phyloP scores from a whole-genome alignment of 2,113 vertebrate species.

The Vireo altiloquus region DNA sequence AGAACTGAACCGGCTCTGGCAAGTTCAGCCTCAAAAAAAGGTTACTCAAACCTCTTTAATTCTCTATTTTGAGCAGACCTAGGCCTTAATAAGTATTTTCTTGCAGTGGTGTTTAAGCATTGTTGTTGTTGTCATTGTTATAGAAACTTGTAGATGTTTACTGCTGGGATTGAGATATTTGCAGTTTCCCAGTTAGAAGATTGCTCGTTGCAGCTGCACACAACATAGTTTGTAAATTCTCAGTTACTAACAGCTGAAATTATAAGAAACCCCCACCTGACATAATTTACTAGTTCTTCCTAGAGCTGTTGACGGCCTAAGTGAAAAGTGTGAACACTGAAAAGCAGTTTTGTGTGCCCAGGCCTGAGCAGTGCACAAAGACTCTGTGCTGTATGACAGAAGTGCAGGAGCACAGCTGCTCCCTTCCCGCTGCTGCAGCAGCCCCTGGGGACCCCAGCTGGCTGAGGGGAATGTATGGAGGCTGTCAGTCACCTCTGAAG shows the following conservation, averaged over 20 bases:
- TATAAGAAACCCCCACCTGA: neutral
- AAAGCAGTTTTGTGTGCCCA: neutral
- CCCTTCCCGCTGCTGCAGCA: neutral
- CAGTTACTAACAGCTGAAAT: neutral
- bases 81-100: neutral
- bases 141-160: conserved; percentile 4
- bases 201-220: neutral
- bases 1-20: neutral
- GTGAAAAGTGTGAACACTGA: neutral
- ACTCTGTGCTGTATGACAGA: neutral
- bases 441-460: neutral
- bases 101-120: neutral
- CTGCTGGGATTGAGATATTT: neutral
- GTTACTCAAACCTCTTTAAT: neutral
- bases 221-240: neutral
- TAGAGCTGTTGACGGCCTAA: neutral
- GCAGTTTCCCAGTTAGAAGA: neutral
- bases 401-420: neutral
- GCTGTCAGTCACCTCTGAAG: neutral
- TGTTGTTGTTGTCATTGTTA: neutral
- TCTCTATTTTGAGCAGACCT: neutral
- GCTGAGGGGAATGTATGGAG: neutral
- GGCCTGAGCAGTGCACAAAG: neutral
- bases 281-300: neutral
- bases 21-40: neutral